Conservation (phyloP, 2,888 invertebrate species). For the Bellardia pandia region DNA sequence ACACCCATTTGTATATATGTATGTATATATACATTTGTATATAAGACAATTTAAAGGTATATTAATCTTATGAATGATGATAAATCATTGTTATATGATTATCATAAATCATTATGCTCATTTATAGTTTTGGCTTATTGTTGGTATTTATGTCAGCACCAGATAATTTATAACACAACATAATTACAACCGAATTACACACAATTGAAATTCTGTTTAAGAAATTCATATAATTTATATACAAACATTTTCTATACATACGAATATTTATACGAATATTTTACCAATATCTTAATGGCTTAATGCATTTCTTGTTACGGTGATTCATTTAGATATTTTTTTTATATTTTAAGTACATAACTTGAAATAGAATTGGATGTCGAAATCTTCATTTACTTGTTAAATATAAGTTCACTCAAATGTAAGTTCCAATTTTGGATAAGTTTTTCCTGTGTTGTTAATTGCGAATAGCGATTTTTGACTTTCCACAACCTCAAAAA, state of each 20-base stretch:
- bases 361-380: too few species aligned
- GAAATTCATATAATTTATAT: constrained; percentile 53
- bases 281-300: constrained; percentile 20
- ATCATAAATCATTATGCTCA: constrained; percentile 72
- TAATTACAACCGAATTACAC: constrained; percentile 60
- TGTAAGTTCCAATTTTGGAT: too few species aligned
- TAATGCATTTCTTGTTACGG: neutral
- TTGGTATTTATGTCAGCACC: constrained; percentile 72
- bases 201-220: constrained; percentile 54
- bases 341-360: too few species aligned
- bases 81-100: constrained; percentile 68
- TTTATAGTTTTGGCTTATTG: constrained; percentile 65
- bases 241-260: neutral
- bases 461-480: too few species aligned
- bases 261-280: neutral
- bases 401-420: too few species aligned
- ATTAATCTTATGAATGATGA: constrained; percentile 64
- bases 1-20: too few species aligned
- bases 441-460: too few species aligned
- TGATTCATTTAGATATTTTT: too few species aligned
- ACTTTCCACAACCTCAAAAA: too few species aligned
- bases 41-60: constrained; percentile 61
- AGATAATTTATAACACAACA: constrained; percentile 70
- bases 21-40: neutral
- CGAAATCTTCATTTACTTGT: too few species aligned